These are phyloP conservation scores for Natrix natrix DNA, from an alignment of 2,797 vertebrate species.

Conservation along the genomic window DNA sequence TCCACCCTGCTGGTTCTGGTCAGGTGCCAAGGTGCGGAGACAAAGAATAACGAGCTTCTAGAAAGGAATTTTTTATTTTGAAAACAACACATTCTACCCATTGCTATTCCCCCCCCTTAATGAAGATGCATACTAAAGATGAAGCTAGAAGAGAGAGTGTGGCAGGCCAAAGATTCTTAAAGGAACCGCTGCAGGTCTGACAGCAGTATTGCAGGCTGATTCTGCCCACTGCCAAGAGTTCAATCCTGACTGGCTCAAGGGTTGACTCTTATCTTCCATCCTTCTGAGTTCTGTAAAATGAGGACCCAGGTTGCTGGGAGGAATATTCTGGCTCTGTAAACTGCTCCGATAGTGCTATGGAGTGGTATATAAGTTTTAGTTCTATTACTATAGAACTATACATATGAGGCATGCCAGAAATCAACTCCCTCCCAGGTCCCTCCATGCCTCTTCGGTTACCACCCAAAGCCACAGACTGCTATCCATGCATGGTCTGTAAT, in stretches of 20 bases:
- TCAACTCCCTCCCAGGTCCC: background rate
- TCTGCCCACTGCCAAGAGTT: background rate
- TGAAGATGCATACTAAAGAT: too few relatives aligned
- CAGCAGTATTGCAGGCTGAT: background rate
- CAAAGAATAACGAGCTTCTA: too few relatives aligned
- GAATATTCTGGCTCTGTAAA: background rate
- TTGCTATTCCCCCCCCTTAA: too few relatives aligned
- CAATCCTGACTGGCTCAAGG: background rate
- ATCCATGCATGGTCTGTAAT: background rate
- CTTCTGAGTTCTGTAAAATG: background rate
- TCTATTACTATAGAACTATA: background rate
- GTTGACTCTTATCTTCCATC: background rate
- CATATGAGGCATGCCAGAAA: background rate
- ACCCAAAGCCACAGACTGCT: background rate
- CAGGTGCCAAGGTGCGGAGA: too few relatives aligned
- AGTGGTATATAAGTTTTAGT: background rate
- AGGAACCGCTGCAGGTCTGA: too few relatives aligned
- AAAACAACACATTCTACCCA: too few relatives aligned
- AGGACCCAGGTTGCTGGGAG: background rate
- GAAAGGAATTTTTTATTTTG: too few relatives aligned
- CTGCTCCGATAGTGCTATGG: background rate
- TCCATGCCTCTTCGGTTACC: background rate
- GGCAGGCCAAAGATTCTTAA: too few relatives aligned
- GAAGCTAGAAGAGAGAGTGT: too few relatives aligned
- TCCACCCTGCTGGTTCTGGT: too few relatives aligned